Evolutionary conservation across 2,113 vertebrate species (phyloP), one percentile per base, ranked within the genome.

Genomic region (Pelodiscus sinensis): DNA sequence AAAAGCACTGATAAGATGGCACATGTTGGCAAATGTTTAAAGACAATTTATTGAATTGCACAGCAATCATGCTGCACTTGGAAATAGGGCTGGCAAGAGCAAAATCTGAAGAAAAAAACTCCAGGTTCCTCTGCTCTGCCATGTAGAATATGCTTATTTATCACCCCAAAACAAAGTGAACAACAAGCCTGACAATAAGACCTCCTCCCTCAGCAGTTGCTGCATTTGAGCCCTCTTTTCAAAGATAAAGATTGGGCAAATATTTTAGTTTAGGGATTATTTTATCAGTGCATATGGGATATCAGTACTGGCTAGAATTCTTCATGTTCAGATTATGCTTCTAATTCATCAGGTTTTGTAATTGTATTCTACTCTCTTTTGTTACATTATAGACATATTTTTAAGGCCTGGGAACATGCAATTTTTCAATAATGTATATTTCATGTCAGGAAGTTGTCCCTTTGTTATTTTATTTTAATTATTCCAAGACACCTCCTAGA

Each of bases 311-410:
- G 56, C 21, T 56, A 77, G 51, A 91, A 54, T 75, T 78, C 87
- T 86, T 21, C 54, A 84, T 27, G 50, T 8, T 84, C 83, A 82
- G 35, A 85, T 65, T 75, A 86, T 82, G 78, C 13, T 16, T 86
- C 65, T 56, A 86, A 86, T 81, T 90, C 81, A 90, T 90, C 89
- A 90, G 75, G 44, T 77, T 92, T 90, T 71, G 81, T 94, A 79
- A 8, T 65, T 35, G 85, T 93, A 87, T 35, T 90, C 90, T 54
- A 86, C 35, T 14, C 27, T 84, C 6, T 92, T 94, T 14, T 3
- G 18, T 8, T 81, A 4, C 15, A 71, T 38, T 90, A 58, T 19
- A 73, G 9, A 89, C 81, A 81, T 81, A n/a, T 90, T 62, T 87
- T 91, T 92, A 79, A 71, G 71, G 1, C 58, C 89, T 89, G 27